Conservation (phyloP, 1,140 invertebrate species). For the Zaprionus tsacasi region DNA sequence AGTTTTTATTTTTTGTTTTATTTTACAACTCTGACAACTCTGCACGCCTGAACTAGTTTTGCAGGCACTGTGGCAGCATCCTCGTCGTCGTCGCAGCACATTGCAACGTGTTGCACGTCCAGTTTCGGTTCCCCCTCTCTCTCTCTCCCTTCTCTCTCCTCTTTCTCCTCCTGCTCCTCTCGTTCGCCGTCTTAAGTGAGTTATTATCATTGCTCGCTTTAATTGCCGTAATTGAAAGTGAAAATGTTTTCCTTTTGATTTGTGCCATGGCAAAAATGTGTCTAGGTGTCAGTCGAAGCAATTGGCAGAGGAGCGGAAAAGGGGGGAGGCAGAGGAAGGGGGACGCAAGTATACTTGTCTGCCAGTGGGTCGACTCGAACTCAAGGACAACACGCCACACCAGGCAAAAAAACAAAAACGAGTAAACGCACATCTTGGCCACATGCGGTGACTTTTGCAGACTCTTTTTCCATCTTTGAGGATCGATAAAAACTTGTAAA, state of each 20-base stretch:
- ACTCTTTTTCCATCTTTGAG: conserved; percentile 18
- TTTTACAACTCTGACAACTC: background rate
- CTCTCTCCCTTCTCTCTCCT: background rate
- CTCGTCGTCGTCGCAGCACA: conserved; percentile 14
- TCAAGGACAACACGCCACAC: conserved; percentile 52
- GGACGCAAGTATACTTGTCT: background rate
- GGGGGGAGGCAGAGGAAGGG: background rate
- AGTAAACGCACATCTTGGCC: conserved; percentile 55
- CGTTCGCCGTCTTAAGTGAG: conserved; percentile 68
- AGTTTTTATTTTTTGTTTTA: conserved; percentile 10
- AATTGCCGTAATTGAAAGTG: conserved; percentile 83
- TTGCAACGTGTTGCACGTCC: conserved; percentile 15
- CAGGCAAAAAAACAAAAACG: background rate
- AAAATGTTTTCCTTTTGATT: conserved; percentile 82
- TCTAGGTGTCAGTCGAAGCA: conserved; percentile 73
- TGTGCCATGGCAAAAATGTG: conserved; percentile 78
- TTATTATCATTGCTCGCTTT: conserved; percentile 82
- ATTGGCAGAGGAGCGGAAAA: conserved; percentile 13
- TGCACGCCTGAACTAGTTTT: conserved; percentile 56
- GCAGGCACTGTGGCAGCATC: background rate
- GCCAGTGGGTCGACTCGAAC: conserved; percentile 24
- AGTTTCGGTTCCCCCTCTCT: conserved; percentile 14
- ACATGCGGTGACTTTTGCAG: conserved; percentile 55
- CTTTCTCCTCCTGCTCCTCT: background rate
- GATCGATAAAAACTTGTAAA: conserved; percentile 76